A percentile compares a stretch with the other conserved stretches of the same genome.
These are phyloP conservation scores for Chirona hameri DNA, from an alignment of 2,888 invertebrate species.

Conservation along the genomic window DNA sequence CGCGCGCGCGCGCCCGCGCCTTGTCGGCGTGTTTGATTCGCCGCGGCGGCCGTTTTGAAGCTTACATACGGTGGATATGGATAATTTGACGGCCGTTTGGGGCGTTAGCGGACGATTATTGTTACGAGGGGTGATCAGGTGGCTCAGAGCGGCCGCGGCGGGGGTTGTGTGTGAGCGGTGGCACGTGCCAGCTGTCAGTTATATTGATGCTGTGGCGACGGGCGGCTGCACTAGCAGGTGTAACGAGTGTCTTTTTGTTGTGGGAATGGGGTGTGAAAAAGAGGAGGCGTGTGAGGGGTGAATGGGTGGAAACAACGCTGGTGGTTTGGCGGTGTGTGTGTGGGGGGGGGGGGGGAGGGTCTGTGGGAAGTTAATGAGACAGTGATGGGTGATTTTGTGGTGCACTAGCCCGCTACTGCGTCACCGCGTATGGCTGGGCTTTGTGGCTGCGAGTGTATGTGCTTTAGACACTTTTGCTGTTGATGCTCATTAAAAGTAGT, in stretches of 20 bases:
- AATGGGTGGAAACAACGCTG: neutral
- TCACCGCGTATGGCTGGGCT: too few relatives aligned
- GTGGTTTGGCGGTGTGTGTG: neutral
- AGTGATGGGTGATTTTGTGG: too few relatives aligned
- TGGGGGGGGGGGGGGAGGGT: neutral
- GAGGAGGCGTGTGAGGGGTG: neutral
- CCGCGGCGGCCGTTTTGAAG: constrained; percentile 12
- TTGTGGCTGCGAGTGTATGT: too few relatives aligned
- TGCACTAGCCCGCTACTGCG: too few relatives aligned
- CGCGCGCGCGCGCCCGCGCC: neutral
- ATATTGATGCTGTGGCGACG: neutral
- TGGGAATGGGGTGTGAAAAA: neutral
- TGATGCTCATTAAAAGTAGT: too few relatives aligned
- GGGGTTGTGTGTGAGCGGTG: neutral
- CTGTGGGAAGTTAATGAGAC: neutral
- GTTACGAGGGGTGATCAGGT: neutral
- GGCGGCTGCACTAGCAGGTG: neutral
- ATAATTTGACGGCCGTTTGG: constrained; percentile 12
- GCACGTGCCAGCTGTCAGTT: constrained; percentile 7
- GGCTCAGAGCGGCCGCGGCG: neutral
- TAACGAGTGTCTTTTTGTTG: neutral
- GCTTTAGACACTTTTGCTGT: too few relatives aligned
- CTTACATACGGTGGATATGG: constrained; percentile 14
- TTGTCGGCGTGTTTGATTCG: constrained; percentile 10
- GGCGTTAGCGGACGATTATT: neutral